Conservation (phyloP, 2,113 vertebrate species). For the Serinus canaria region DNA sequence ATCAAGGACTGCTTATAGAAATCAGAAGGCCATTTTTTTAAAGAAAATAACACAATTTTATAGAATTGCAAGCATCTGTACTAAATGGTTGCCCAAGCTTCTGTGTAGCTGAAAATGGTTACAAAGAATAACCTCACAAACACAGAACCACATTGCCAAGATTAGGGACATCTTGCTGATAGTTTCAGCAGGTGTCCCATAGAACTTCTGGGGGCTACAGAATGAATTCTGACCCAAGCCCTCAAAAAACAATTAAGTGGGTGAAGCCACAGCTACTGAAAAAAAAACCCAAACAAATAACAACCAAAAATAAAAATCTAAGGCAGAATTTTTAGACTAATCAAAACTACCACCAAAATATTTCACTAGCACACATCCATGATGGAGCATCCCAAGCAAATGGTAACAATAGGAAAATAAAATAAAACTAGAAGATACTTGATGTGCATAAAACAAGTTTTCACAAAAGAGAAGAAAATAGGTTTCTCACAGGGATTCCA, state of each 20-base stretch:
- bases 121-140: not conserved
- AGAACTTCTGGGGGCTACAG: not conserved
- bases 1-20: not conserved
- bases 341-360: not conserved
- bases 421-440: not conserved
- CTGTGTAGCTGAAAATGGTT: not conserved
- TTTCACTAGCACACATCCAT: accelerated
- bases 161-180: not conserved
- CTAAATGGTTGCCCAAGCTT: not conserved
- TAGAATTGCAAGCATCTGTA: not conserved
- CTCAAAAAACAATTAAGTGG: not conserved
- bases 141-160: not conserved
- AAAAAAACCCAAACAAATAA: not conserved
- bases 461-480: not conserved
- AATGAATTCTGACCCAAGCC: not conserved
- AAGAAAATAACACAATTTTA: not conserved
- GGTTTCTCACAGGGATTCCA: not conserved
- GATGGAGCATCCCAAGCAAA: not conserved
- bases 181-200: not conserved
- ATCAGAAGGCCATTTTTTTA: not conserved
- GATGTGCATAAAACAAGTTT: not conserved
- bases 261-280: not conserved
- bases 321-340: not conserved
- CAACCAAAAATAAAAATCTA: not conserved
- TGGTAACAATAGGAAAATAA: not conserved